Evolutionary conservation across 2,113 vertebrate genomes (phyloP), one percentile per base, ranked within the genome.

Genomic region (Willisornis vidua): DNA sequence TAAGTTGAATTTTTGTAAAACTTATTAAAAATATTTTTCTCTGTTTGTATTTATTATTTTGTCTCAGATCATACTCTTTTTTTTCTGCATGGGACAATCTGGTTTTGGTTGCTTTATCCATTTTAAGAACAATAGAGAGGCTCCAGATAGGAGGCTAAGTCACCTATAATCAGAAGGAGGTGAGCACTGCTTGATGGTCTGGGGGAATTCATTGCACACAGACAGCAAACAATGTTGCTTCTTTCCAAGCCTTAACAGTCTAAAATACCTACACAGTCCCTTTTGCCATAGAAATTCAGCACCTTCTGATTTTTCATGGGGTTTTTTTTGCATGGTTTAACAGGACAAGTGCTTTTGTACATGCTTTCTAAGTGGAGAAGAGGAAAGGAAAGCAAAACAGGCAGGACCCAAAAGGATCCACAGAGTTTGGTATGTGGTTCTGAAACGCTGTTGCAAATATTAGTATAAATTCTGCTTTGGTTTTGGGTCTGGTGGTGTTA

Each of bases 1-100:
- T 86, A 89, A 72, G 58, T 46, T 88, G 48, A 61, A 39, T 81
- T 94, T 94, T 84, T 81, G 70, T 72, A 93, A 77, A 89, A 33
- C 10, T 73, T 79, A 96, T 68, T 96, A 95, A 96, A 96, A 92
- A 33, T 52, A 25, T 51, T 89, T 94, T 87, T 63, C 26, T 57
- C 54, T 71, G 3, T 73, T 85, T 65, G 57, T 76, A 75, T 85
- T 82, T 67, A 43, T 67, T 68, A 28, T 46, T 90, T 87, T 63
- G 46, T 67, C 22, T 91, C 29, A 85, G 33, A 12, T 71, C 48
- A 37, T 59, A 28, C 23, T 83, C 26, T 18, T 81, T 82, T 46
- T 46, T 66, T 66, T 58, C 35, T 88, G 29, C 5, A 2, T 58
- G 25, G 59, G 35, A 83, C 39, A 62, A 20, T 19, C 11, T 79